Percentiles rank a stretch among this genome's conserved stretches.
Evolutionary conservation across 2,797 vertebrate species (phyloP).

Genomic region (Chelon labrosus): DNA sequence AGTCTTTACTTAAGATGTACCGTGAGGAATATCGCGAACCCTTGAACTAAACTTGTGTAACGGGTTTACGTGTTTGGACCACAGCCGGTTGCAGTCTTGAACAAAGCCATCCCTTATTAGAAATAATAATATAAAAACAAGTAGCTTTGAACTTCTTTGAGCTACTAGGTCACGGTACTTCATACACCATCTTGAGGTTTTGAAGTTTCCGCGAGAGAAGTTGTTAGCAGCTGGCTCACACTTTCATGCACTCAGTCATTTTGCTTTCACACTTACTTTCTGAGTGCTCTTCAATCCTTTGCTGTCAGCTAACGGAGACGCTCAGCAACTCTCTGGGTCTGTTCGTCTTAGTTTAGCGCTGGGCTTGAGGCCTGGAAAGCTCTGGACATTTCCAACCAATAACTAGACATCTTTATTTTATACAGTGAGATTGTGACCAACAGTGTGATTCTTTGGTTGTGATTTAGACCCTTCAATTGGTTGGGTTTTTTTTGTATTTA

Average conservation of each 20-base stretch:
- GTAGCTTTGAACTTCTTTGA: slow-evolving; percentile 21
- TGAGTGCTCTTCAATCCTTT: slow-evolving; percentile 18
- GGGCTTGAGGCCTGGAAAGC: background rate
- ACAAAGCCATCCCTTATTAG: background rate
- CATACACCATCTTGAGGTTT: slow-evolving; percentile 4
- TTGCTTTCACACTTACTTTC: slow-evolving; percentile 21
- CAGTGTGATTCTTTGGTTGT: background rate
- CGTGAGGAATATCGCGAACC: slow-evolving; percentile 4
- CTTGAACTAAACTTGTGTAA: slow-evolving; percentile 22
- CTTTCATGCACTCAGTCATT: background rate
- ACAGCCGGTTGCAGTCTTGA: background rate
- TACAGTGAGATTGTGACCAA: background rate
- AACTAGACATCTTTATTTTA: background rate
- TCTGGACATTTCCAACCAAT: background rate
- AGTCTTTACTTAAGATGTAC: slow-evolving; percentile 20
- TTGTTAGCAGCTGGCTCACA: slow-evolving; percentile 3
- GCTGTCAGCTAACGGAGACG: slow-evolving; percentile 4
- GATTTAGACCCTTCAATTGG: background rate
- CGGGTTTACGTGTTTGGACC: slow-evolving; percentile 18
- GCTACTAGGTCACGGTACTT: background rate
- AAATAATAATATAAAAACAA: slow-evolving; percentile 21
- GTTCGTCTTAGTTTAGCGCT: background rate
- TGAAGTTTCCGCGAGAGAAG: slow-evolving; percentile 1
- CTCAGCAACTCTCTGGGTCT: background rate
- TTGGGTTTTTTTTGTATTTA: background rate